A percentile compares a stretch with the other conserved stretches of the same genome.
These are phyloP conservation scores for Aphidius ervi DNA, from an alignment of 1,140 invertebrate species.

Conservation along the genomic window DNA sequence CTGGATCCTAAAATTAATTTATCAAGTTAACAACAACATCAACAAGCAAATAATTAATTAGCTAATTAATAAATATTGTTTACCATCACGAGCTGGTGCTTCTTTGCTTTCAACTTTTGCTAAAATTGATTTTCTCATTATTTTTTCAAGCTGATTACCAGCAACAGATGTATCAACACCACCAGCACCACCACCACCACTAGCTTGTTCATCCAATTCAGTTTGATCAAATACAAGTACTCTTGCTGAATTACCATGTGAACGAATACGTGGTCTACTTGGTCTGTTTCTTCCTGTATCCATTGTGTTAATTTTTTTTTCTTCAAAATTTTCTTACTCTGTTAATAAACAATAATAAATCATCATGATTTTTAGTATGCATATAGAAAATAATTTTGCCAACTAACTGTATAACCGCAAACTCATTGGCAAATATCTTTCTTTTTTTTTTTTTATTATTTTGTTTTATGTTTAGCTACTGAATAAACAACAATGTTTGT, in stretches of 20 bases:
- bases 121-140: conserved; percentile 23
- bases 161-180: no score
- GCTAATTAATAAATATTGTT: conserved; percentile 11
- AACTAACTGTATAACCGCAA: no score
- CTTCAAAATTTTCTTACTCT: background rate
- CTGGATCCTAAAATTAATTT: conserved; percentile 41
- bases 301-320: conserved; percentile 31
- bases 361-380: no score
- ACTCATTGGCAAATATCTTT: background rate
- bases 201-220: conserved; percentile 38
- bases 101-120: conserved; percentile 47
- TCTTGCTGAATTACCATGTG: conserved; percentile 55
- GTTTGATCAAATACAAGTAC: conserved; percentile 54
- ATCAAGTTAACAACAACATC: background rate
- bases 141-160: background rate
- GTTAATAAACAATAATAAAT: no score
- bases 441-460: no score
- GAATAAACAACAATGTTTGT: no score
- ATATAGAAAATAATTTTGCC: no score
- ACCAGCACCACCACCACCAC: conserved; percentile 31
- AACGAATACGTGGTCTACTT: conserved; percentile 49
- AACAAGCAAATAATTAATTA: background rate
- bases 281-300: conserved; percentile 48
- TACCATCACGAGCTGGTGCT: conserved; percentile 46
- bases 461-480: no score